These are phyloP conservation scores for Margarornis squamiger DNA, from an alignment of 2,797 vertebrate genomes.

Conservation along the genomic window DNA sequence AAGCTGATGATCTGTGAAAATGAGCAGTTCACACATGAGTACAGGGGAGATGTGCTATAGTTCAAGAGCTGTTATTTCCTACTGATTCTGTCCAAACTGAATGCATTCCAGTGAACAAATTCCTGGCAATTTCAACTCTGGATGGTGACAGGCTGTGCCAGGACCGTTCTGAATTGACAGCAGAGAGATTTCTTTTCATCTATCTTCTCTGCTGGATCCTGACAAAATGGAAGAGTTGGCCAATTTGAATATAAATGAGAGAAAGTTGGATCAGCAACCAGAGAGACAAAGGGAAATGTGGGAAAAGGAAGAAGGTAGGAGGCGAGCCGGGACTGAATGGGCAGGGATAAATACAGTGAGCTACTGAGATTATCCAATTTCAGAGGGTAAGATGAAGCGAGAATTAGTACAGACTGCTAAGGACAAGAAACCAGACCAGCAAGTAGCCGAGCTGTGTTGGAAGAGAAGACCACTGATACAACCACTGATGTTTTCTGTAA, in stretches of 20 bases:
- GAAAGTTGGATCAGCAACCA: slow-evolving; percentile 13
- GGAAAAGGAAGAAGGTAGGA: not conserved
- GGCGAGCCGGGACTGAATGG: not conserved
- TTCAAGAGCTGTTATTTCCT: slow-evolving; percentile 68
- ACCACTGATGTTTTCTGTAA: not conserved
- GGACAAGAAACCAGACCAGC: not conserved
- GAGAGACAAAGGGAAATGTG: not conserved
- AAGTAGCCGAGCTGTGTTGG: not conserved
- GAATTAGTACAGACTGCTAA: not conserved
- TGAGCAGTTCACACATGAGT: slow-evolving; percentile 69
- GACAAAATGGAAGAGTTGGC: slow-evolving; percentile 51
- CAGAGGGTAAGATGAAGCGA: not conserved
- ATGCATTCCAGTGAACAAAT: slow-evolving; percentile 63
- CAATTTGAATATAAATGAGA: slow-evolving; percentile 58
- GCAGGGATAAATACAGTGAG: not conserved
- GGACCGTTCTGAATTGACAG: slow-evolving; percentile 55
- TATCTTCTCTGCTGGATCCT: slow-evolving; percentile 57
- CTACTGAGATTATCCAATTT: not conserved
- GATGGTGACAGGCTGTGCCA: slow-evolving; percentile 60
- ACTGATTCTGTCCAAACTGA: slow-evolving; percentile 66
- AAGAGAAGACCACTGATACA: not conserved
- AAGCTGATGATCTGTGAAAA: slow-evolving; percentile 69
- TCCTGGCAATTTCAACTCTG: slow-evolving; percentile 67
- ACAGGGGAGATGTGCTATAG: slow-evolving; percentile 58
- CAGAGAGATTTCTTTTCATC: slow-evolving; percentile 61